Evolutionary conservation across 2,888 invertebrate species (phyloP), one percentile per base, ranked within the genome.

Genomic region (Scrobipalpa costella): DNA sequence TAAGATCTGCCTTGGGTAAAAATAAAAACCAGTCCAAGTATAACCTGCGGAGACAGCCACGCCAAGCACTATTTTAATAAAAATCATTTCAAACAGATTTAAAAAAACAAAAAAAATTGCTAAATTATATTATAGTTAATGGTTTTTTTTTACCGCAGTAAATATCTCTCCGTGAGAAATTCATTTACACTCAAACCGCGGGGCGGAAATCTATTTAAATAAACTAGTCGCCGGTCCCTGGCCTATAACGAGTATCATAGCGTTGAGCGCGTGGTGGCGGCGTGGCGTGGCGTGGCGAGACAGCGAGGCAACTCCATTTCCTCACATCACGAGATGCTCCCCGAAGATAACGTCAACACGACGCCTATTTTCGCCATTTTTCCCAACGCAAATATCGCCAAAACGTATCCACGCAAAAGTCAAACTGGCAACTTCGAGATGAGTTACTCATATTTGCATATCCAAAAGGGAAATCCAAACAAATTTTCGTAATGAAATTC

Each of bases 271-370:
- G 27, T 40, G 21, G 44, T 21, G 44, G n/a, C n/a, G n/a, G 27
- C 59, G 59, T 9, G 36, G 13, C 33, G 50, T n/a, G n/a, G 27
- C 59, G 59, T 9, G 36, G 13, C 33, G 50, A 19, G 59, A 63
- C 49, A 61, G 68, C 63, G 63, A 44, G 66, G 66, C 63, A 65
- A 69, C 67, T 69, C 64, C 66, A 69, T 71, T 69, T 71, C 68
- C 69, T 66, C 49, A 67, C 61, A 60, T 66, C 62, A 47, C 62
- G 59, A 64, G 59, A 62, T 62, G 44, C 49, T 47, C 62, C 38
- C 34, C 57, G 58, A 65, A 47, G 64, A 62, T 60, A 65, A 44
- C 62, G 62, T 57, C 64, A 64, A 64, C 57, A 64, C 52, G 58
- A 47, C 44, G 62, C 61, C 55, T 55, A 55, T 62, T 57, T 62